Conservation (phyloP, 2,113 vertebrate genomes). For the Lampris megalopsis region DNA sequence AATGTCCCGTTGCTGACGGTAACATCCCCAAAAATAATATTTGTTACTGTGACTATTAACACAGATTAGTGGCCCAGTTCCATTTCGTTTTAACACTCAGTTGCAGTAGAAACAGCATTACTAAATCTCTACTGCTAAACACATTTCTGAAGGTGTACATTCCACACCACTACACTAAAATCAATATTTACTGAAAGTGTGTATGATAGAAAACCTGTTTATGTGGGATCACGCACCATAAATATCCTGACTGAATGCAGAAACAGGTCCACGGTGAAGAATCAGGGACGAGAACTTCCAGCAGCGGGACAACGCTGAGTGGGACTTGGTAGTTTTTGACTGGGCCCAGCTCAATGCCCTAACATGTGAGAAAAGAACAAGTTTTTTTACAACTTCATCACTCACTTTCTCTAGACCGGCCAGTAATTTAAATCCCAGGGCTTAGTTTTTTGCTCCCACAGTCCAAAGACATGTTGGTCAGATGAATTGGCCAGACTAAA, state of each 20-base stretch:
- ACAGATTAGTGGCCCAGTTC: not conserved
- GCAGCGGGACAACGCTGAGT: not conserved
- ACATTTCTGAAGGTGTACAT: not conserved
- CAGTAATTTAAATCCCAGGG: too few relatives aligned
- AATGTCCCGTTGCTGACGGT: not conserved
- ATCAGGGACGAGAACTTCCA: not conserved
- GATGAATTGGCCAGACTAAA: too few relatives aligned
- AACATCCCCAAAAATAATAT: not conserved
- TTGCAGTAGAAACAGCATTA: not conserved
- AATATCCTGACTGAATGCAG: not conserved
- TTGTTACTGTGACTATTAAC: not conserved
- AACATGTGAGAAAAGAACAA: too few relatives aligned
- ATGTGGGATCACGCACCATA: not conserved
- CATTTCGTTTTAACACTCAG: not conserved
- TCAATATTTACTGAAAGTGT: conserved; percentile 1
- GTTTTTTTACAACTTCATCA: not conserved
- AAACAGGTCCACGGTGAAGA: not conserved
- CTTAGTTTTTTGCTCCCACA: too few relatives aligned
- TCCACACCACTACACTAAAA: not conserved
- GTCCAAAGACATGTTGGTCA: too few relatives aligned
- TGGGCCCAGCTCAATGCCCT: not conserved
- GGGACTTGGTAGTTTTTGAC: not conserved
- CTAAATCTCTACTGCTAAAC: not conserved
- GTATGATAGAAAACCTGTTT: not conserved
- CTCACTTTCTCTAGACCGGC: not conserved